A percentile compares a stretch with the other conserved stretches of the same genome.
Evolutionary conservation across 2,797 vertebrate genomes (phyloP).

Genomic region (Acomys russatus): DNA sequence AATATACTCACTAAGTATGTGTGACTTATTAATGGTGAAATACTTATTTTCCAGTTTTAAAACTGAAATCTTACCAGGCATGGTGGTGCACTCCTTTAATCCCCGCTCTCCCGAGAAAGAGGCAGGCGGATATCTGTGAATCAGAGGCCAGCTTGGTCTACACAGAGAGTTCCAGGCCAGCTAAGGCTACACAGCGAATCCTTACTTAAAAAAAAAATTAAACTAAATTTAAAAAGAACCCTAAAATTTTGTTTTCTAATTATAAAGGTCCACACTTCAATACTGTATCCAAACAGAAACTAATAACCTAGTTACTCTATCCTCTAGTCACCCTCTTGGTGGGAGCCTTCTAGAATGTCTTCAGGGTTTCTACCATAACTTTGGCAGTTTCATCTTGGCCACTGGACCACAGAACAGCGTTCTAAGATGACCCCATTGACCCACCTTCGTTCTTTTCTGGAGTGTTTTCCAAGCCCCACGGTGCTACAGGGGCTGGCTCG

Average conservation of each 20-base stretch:
- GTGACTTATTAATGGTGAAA: background rate
- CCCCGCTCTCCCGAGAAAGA: background rate
- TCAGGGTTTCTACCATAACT: background rate
- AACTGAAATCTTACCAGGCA: background rate
- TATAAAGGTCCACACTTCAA: conserved; percentile 21
- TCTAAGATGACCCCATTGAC: rapidly evolving
- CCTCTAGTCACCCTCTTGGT: background rate
- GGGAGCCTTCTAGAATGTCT: background rate
- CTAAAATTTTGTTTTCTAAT: conserved; percentile 1
- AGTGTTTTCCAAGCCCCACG: conserved; percentile 63
- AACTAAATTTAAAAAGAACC: background rate
- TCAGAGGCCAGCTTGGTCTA: background rate
- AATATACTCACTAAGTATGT: background rate
- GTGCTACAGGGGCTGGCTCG: conserved; percentile 62
- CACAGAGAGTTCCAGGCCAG: background rate
- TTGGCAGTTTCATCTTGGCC: rapidly evolving
- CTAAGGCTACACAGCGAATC: background rate
- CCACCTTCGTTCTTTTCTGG: conserved; percentile 78
- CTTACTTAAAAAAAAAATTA: background rate
- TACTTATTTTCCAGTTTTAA: background rate
- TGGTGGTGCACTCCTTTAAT: background rate
- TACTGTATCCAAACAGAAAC: background rate
- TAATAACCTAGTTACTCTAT: background rate
- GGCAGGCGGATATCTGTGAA: background rate
- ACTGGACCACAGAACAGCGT: rapidly evolving